Base-by-base conservation (phyloP, 1,140 invertebrate genomes). In the Bombyx mandarina region DNA sequence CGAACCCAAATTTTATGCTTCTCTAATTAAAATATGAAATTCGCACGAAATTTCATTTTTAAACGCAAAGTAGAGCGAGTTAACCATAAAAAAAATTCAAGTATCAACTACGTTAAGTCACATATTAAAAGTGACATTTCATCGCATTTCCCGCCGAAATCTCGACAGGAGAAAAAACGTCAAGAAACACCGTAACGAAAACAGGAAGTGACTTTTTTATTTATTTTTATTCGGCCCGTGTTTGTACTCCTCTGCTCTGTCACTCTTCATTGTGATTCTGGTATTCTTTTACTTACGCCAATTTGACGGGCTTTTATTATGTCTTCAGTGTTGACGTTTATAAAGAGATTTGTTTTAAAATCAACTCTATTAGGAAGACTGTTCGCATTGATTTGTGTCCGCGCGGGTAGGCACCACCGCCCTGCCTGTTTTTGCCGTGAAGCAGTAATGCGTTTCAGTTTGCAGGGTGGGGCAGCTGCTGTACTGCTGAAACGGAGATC, bases 101-200 rank as follows among this genome's bases (percentile, higher is more conserved):
- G 65, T 71, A 79, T 66, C 76, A 75, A 79, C 44, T 56, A 12
- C 0, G 9, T 7, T 54, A 7, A 42, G 35, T 44, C 58, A 35
- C 53, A 44, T 42, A 60, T 58, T 59, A 52, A 66, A 70, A 62
- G 69, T 75, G 71, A 75, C 71, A 73, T 76, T 74, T 71, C 61
- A 63, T 66, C 72, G 71, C 73, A 62, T 73, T 67, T 73, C 67
- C 63, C 58, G 60, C 57, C 61, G 56, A 53, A 64, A 60, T 56
- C 71, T 68, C 62, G 66, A 65, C 62, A 57, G 58, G 58, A 71
- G 63, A 73, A 73, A 65, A 63, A 63, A 52, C 54, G 53, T 43
- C 54, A 43, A 49, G 50, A 53, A 45, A 57, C 54, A 52, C 46
- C 49, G 45, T 56, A 54, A 60, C 49, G 59, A 68, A 62, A 69